Base-by-base conservation (phyloP, 2,888 invertebrate species). In the Aphidoletes aphidimyza region DNA sequence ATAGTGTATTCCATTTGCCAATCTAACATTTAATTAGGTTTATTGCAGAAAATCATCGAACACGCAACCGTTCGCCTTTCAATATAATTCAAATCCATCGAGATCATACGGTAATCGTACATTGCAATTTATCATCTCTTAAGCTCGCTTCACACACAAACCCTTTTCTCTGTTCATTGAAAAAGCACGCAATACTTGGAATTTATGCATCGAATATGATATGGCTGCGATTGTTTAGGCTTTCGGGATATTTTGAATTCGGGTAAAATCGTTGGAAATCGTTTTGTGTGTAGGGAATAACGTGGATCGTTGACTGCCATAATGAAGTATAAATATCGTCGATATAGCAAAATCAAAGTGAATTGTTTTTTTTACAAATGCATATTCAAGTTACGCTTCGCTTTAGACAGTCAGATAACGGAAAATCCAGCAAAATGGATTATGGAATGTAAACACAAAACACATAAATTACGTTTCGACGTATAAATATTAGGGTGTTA, bases 391-490 rank as follows among this genome's bases (percentile, higher is more conserved):
- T 19, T 47, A 17, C 19, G 22, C 8, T 19, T 54, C 22, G 54
- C 26, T 42, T 9, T 42, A 42, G 42, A 54, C 26, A 26, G 2
- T 6, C 42, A 54, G n/a, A 22, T 22, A 54, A 22, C 11, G 54
- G 26, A 54, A 54, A 22, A 54, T 47, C 26, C 69, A 81, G 5
- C 14, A 39, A 49, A 84, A 84, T 59, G 37, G n/a, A 84, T 49
- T 84, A 59, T 84, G 84, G 84, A 59, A 39, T 47, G 84, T 49
- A 59, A 59, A 84, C 49, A 84, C 22, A 49, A 59, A 59, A 84
- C 49, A 84, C 22, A 49, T 84, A 36, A 36, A 84, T 84, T 83
- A 83, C 42, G 45, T 84, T 54, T 49, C 47, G 34, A 84, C 37
- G n/a, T 22, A 84, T 49, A 54, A 54, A 84, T 84, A 84, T 84